These are phyloP conservation scores for Camponotus fellah DNA, from an alignment of 2,888 invertebrate genomes.

Conservation along the genomic window DNA sequence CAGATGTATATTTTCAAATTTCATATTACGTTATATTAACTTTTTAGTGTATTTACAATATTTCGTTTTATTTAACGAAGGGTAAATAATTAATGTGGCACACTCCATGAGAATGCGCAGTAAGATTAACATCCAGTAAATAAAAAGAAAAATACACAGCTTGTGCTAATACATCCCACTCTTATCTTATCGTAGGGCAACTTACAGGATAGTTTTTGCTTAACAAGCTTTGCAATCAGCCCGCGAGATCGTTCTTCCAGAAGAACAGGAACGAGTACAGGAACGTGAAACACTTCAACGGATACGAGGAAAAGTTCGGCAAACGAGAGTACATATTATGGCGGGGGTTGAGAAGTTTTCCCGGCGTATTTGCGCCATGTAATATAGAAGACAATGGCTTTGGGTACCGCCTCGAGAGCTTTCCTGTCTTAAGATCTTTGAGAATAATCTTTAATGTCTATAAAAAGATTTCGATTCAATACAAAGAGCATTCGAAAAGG, in stretches of 20 bases:
- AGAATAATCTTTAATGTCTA: conserved; percentile 39
- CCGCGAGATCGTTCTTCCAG: conserved; percentile 11
- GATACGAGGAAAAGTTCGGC: conserved; percentile 46
- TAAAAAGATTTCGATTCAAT: conserved; percentile 21
- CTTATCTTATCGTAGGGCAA: conserved; percentile 4
- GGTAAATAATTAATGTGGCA: background rate
- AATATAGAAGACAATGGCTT: conserved; percentile 46
- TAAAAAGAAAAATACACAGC: background rate
- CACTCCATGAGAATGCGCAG: background rate
- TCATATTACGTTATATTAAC: background rate
- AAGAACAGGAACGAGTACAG: background rate
- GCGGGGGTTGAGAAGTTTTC: conserved; percentile 37
- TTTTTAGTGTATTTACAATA: background rate
- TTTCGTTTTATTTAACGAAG: background rate
- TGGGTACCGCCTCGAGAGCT: background rate
- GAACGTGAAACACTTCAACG: conserved; percentile 32
- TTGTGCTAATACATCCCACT: background rate
- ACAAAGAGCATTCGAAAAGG: background rate
- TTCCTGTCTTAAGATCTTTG: conserved; percentile 4
- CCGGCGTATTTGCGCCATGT: conserved; percentile 35
- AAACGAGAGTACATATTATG: conserved; percentile 49
- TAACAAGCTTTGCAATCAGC: conserved; percentile 38
- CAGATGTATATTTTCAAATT: background rate
- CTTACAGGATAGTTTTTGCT: conserved; percentile 14
- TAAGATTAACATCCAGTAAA: background rate